Base-by-base conservation (phyloP, 2,888 invertebrate genomes). In the Metalampra italica region DNA sequence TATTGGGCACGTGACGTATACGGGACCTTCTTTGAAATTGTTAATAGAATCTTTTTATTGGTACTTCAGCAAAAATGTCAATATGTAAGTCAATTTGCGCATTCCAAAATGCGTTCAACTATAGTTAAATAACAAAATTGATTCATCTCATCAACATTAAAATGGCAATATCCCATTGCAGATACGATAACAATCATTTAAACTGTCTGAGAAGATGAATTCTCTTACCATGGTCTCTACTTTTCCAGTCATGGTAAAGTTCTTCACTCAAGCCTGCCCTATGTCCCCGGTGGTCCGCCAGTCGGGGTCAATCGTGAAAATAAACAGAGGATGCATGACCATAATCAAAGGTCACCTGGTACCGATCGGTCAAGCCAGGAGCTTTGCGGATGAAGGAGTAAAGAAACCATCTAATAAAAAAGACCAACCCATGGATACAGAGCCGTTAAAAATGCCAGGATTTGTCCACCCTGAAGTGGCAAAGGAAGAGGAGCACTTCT, bases 401-500 rank as follows among this genome's bases (percentile, higher is more conserved):
- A 55, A 45, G 42, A 45, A 37, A 43, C 48, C 34, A 9, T 38
- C 0, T 37, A 56, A 15, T 46, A 43, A 5, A 0, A 64, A 59
- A 42, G 60, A 53, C 34, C 63, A 66, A 50, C 51, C 52, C 15
- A 53, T 56, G 29, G 22, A 22, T 22, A 22, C 22, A 22, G 50
- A 56, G 8, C 11, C 29, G 0, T 22, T 67, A 0, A 63, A 66
- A 47, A 72, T 77, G 71, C 72, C 78, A 43, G 75, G 71, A 0
- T 68, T 74, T 7, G 54, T 69, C 0, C 51, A 62, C 29, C 71
- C 75, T 0, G 62, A 67, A 1, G 58, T 54, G 0, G 47, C 52
- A 9, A 65, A 66, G 8, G 75, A 74, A 43, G 68, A 75, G 57
- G 68, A 67, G 0, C 68, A 67, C 39, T 68, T 74, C 42, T 65